Evolutionary conservation across 1,140 invertebrate genomes (phyloP).

Genomic region (Pseudomyrmex dendroicus): DNA sequence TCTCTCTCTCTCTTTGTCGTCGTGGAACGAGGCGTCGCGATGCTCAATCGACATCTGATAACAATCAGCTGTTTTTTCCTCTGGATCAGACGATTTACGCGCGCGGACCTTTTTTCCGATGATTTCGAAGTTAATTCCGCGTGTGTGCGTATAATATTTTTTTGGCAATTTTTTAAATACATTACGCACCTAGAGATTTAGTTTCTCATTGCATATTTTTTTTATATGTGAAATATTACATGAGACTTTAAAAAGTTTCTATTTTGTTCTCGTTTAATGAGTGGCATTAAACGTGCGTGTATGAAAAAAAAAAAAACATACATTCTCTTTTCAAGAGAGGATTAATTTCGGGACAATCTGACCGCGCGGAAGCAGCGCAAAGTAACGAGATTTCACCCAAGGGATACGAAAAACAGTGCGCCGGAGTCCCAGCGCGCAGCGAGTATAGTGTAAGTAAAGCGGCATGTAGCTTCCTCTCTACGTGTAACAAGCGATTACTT

Average conservation of each 20-base stretch:
- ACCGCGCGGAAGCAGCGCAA: constrained; percentile 47
- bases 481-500: constrained; percentile 63
- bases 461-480: constrained; percentile 17
- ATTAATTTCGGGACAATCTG: constrained; percentile 41
- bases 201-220: neutral
- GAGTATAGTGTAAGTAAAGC: constrained; percentile 26
- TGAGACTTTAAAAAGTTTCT: neutral
- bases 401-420: constrained; percentile 49
- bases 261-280: no score
- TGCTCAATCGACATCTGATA: constrained; percentile 38
- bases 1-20: constrained; percentile 65
- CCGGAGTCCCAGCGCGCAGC: constrained; percentile 24
- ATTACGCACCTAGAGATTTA: no score
- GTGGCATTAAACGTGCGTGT: no score
- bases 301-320: neutral
- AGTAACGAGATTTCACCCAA: constrained; percentile 60
- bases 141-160: neutral
- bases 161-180: no score
- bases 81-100: neutral
- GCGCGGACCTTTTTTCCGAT: neutral
- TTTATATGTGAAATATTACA: neutral
- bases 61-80: constrained; percentile 43
- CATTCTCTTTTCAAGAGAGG: neutral
- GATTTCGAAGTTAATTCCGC: neutral
- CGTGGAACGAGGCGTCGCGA: constrained; percentile 50